Evolutionary conservation across 2,888 invertebrate genomes (phyloP).

Genomic region (Dryobota labecula): DNA sequence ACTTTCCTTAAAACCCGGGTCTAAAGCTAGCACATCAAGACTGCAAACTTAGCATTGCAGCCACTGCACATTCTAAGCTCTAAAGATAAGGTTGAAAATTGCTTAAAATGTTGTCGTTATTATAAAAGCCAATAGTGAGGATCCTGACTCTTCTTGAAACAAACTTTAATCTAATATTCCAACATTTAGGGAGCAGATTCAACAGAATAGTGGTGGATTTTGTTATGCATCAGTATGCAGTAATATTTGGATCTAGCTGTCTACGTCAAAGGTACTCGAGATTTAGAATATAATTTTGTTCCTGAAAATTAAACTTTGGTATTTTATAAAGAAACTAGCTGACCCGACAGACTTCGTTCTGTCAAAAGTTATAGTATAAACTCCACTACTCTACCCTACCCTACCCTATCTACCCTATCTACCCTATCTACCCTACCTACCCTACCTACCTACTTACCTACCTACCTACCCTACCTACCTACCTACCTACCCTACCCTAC

Average conservation of each 20-base stretch:
- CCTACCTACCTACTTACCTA: too few species aligned
- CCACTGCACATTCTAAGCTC: neutral
- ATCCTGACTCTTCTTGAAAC: constrained; percentile 57
- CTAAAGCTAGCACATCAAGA: constrained; percentile 45
- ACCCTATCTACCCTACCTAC: too few species aligned
- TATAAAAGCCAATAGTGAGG: constrained; percentile 53
- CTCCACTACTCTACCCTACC: too few species aligned
- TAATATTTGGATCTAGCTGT: constrained; percentile 1
- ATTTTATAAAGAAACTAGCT: neutral
- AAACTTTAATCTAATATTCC: constrained; percentile 64
- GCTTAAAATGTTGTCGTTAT: neutral
- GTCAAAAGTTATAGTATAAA: too few species aligned
- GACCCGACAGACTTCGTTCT: too few species aligned
- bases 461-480: too few species aligned
- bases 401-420: too few species aligned
- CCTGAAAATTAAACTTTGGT: neutral
- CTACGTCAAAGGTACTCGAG: neutral
- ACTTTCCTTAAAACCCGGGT: constrained; percentile 50
- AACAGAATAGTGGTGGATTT: constrained; percentile 25
- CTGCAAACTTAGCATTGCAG: constrained; percentile 23
- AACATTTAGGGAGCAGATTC: constrained; percentile 53
- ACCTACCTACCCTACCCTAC: too few species aligned
- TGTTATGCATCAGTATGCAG: constrained; percentile 27
- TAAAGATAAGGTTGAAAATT: constrained; percentile 21
- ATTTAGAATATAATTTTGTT: neutral